Evolutionary conservation across 2,888 invertebrate genomes (phyloP).

Genomic region (Asteroscopus sphinx): DNA sequence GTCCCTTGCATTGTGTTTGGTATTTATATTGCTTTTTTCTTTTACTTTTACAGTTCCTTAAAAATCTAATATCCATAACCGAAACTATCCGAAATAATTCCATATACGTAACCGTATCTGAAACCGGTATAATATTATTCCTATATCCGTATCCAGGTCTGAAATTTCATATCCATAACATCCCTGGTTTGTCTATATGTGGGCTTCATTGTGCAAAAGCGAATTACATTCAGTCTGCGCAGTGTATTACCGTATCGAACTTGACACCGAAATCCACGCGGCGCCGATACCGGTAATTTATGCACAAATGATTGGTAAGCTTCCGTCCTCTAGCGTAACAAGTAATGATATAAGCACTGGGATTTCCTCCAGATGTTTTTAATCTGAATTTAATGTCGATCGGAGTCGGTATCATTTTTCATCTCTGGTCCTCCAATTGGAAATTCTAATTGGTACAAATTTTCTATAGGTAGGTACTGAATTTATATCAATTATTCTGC

Average conservation of each 20-base stretch:
- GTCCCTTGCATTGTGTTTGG: too few species aligned
- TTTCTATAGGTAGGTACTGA: neutral
- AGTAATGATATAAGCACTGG: slow-evolving; percentile 23
- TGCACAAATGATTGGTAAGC: slow-evolving; percentile 23
- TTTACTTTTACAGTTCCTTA: too few species aligned
- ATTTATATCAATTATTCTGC: slow-evolving; percentile 4
- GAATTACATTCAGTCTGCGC: too few species aligned
- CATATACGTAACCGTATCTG: too few species aligned
- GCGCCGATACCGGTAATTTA: slow-evolving; percentile 24
- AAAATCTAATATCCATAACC: too few species aligned
- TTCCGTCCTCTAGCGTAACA: slow-evolving; percentile 24
- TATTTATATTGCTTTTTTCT: too few species aligned
- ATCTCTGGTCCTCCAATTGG: slow-evolving; percentile 14
- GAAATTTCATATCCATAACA: too few species aligned
- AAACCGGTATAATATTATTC: too few species aligned
- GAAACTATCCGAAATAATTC: too few species aligned
- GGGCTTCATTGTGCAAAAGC: neutral
- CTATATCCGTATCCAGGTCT: too few species aligned
- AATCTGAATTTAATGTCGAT: slow-evolving; percentile 28
- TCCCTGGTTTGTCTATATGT: too few species aligned
- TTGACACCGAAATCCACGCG: slow-evolving; percentile 24
- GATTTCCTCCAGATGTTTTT: slow-evolving; percentile 44
- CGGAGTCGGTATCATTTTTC: slow-evolving; percentile 34
- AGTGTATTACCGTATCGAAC: slow-evolving; percentile 15
- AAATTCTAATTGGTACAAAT: too few species aligned